Conservation (phyloP, 2,888 invertebrate species). For the Dascillus cervinus region DNA sequence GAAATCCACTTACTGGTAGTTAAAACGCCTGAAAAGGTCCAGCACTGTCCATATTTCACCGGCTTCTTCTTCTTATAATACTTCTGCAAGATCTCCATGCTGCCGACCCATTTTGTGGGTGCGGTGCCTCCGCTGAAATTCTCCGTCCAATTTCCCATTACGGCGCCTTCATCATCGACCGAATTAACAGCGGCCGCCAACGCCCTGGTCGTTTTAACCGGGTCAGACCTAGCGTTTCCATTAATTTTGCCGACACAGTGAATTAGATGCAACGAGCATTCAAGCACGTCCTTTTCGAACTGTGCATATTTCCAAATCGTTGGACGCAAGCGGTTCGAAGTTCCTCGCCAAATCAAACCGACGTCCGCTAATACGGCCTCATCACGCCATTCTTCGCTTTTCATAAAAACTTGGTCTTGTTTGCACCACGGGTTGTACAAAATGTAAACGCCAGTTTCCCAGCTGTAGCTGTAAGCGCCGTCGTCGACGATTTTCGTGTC, state of each 20-base stretch:
- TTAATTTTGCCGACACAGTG: constrained; percentile 61
- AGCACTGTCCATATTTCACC: constrained; percentile 91
- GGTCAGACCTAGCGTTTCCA: constrained; percentile 58
- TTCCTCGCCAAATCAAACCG: constrained; percentile 87
- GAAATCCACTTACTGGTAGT: constrained; percentile 68
- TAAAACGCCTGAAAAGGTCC: constrained; percentile 88
- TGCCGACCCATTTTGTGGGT: constrained; percentile 87
- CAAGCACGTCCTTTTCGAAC: constrained; percentile 74
- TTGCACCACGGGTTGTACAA: constrained; percentile 88
- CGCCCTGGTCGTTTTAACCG: constrained; percentile 66
- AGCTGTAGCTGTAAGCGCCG: constrained; percentile 67
- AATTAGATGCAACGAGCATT: constrained; percentile 69
- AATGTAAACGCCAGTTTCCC: constrained; percentile 69
- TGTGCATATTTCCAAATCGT: constrained; percentile 90
- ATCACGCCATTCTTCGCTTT: constrained; percentile 61
- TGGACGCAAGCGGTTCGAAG: constrained; percentile 73
- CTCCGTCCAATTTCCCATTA: constrained; percentile 83
- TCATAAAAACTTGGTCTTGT: constrained; percentile 59
- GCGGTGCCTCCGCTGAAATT: constrained; percentile 79
- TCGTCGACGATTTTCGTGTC: constrained; percentile 67
- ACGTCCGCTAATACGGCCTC: constrained; percentile 83
- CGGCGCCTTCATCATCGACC: constrained; percentile 77
- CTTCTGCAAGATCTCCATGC: constrained; percentile 75
- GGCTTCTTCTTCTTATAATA: constrained; percentile 77
- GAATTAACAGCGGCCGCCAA: constrained; percentile 86